These are phyloP conservation scores for Hipparchia sbordonii DNA, from an alignment of 2,888 invertebrate species.

Conservation along the genomic window DNA sequence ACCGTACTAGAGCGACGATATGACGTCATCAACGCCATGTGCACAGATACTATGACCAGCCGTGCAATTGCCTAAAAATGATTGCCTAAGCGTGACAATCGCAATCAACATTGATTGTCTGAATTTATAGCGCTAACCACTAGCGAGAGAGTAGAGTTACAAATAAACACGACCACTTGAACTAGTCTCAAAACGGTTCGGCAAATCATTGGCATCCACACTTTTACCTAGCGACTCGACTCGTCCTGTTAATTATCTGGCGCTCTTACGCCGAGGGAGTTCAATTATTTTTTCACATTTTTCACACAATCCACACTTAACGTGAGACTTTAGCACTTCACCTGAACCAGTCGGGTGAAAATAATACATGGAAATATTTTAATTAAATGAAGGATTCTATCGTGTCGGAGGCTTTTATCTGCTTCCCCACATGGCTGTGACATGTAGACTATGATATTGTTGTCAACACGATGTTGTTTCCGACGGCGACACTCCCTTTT, in stretches of 20 bases:
- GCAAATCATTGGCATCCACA: conserved; percentile 72
- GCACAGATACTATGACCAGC: no score
- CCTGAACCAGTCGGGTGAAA: conserved; percentile 74
- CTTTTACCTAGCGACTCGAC: conserved; percentile 80
- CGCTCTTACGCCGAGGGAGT: conserved; percentile 74
- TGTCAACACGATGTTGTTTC: conserved; percentile 38
- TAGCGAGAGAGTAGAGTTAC: neutral
- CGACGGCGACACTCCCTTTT: conserved; percentile 13
- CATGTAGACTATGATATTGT: conserved; percentile 43
- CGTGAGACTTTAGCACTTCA: conserved; percentile 82
- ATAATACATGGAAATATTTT: conserved; percentile 69
- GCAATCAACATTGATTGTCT: no score
- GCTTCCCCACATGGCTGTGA: conserved; percentile 46
- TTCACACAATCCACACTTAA: conserved; percentile 74
- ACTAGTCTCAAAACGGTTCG: conserved; percentile 38
- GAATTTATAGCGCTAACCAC: neutral
- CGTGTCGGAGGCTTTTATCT: conserved; percentile 54
- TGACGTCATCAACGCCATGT: no score
- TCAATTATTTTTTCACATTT: conserved; percentile 78
- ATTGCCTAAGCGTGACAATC: no score
- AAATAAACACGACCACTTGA: conserved; percentile 30
- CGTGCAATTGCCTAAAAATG: no score
- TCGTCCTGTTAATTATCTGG: conserved; percentile 81
- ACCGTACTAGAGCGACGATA: no score
- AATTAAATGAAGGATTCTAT: conserved; percentile 74